Percentiles rank a stretch among this genome's conserved stretches.
phyloP scores from a whole-genome alignment of 1,140 invertebrate genomes.

The Apis laboriosa region DNA sequence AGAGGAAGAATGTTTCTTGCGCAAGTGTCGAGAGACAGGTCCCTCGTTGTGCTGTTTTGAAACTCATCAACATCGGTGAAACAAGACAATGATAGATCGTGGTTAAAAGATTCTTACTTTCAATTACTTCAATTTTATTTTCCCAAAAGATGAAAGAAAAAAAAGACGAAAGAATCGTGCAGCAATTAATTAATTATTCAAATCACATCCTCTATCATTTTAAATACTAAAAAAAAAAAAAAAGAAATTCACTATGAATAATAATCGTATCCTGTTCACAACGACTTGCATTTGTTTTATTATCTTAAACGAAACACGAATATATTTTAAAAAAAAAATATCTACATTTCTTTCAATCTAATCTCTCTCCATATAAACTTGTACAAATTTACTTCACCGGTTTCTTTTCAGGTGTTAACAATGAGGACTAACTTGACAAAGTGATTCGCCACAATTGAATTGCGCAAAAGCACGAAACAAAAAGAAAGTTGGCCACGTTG shows the following conservation, averaged over 20 bases:
- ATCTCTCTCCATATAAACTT: background rate
- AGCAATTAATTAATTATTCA: background rate
- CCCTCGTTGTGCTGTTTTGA: background rate
- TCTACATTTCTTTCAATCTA: background rate
- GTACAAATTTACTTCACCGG: background rate
- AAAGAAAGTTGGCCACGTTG: background rate
- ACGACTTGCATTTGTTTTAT: too few relatives aligned
- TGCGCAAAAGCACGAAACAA: background rate
- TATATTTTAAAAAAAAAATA: background rate
- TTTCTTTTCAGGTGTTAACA: background rate
- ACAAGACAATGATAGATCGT: conserved; percentile 24
- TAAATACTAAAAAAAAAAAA: too few relatives aligned
- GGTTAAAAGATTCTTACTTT: background rate
- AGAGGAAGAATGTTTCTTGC: background rate
- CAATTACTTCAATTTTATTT: background rate
- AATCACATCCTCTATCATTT: too few relatives aligned
- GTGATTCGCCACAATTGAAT: background rate
- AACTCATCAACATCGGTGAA: conserved; percentile 9
- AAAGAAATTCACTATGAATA: too few relatives aligned
- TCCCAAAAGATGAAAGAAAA: background rate
- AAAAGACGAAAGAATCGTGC: background rate
- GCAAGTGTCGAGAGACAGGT: background rate
- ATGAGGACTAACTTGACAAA: background rate
- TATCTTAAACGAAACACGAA: background rate
- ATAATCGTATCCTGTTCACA: too few relatives aligned